Percentiles rank a stretch among this genome's conserved stretches.
Evolutionary conservation across 2,888 invertebrate genomes (phyloP).

Genomic region (Oscheius myriophilus): DNA sequence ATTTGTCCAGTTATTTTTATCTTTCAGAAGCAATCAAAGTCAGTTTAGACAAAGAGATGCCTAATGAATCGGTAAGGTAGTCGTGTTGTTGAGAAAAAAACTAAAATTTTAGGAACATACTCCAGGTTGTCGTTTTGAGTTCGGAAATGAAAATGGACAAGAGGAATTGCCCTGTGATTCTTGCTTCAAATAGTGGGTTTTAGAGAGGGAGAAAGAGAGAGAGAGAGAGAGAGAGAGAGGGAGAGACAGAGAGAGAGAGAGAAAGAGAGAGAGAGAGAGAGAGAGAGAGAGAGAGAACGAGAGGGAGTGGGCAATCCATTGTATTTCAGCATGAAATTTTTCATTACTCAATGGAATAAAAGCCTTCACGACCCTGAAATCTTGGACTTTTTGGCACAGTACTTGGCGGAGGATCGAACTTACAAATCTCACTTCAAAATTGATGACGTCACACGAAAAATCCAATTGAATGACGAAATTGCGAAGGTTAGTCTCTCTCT

Average conservation of each 20-base stretch:
- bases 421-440: too few relatives aligned
- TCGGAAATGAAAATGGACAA: neutral
- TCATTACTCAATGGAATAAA: neutral
- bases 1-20: too few relatives aligned
- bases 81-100: neutral
- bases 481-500: too few relatives aligned
- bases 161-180: conserved; percentile 7
- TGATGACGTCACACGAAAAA: too few relatives aligned
- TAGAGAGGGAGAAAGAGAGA: conserved; percentile 26
- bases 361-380: too few relatives aligned
- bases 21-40: too few relatives aligned
- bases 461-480: too few relatives aligned
- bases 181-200: neutral
- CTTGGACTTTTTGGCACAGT: too few relatives aligned
- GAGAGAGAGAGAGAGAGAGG: conserved; percentile 25
- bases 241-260: conserved; percentile 18
- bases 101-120: conserved; percentile 7
- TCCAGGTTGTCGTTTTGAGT: conserved; percentile 14
- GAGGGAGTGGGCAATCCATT: neutral
- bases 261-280: conserved; percentile 22
- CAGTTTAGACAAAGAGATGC: too few relatives aligned
- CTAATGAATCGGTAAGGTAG: neutral
- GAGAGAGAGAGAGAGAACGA: neutral
- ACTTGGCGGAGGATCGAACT: too few relatives aligned
- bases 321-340: neutral